These are phyloP conservation scores for Achatina immaculata DNA, from an alignment of 1,140 invertebrate species.

Conservation along the genomic window DNA sequence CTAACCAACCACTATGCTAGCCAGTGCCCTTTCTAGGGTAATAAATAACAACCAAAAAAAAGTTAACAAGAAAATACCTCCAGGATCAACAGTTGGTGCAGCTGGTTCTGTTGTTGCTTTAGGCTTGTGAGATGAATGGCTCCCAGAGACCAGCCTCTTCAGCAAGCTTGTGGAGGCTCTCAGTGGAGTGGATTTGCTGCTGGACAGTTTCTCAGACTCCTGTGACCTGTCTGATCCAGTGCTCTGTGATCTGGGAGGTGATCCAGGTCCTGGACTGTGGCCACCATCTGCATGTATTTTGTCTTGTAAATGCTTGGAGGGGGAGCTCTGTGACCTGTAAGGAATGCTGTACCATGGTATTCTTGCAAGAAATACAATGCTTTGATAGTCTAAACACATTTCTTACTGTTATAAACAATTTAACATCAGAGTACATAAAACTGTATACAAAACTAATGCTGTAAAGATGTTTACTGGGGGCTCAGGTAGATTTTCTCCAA, in stretches of 20 bases:
- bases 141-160: slow-evolving; percentile 20
- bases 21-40: no score
- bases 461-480: no score
- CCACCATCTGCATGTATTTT: neutral
- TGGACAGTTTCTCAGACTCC: slow-evolving; percentile 14
- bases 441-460: no score
- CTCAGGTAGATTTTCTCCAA: no score
- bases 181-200: slow-evolving; percentile 11
- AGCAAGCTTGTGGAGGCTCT: slow-evolving; percentile 9
- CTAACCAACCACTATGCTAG: no score
- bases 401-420: no score
- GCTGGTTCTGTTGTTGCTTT: neutral
- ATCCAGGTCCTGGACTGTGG: neutral
- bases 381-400: no score
- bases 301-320: neutral
- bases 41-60: no score
- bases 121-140: slow-evolving; percentile 33
- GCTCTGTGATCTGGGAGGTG: slow-evolving; percentile 27
- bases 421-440: no score
- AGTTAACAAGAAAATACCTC: neutral
- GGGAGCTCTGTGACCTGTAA: neutral
- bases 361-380: no score
- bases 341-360: no score
- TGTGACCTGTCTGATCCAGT: slow-evolving; percentile 21
- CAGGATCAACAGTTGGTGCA: neutral